These are phyloP conservation scores for Sphinx pinastri DNA, from an alignment of 2,888 invertebrate species.

Conservation along the genomic window DNA sequence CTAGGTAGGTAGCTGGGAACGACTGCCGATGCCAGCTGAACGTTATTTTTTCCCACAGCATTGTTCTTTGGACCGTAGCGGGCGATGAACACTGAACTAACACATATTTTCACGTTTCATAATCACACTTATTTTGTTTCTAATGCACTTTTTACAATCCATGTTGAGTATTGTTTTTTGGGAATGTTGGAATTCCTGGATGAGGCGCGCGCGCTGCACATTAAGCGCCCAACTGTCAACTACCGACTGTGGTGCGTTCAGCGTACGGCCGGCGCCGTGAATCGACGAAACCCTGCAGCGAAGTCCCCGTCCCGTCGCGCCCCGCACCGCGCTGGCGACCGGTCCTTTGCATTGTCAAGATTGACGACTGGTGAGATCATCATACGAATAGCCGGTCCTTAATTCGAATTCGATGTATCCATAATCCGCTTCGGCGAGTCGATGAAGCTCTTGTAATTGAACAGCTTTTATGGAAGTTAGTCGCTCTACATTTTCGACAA, in stretches of 20 bases:
- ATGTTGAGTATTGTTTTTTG: conserved; percentile 67
- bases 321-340: conserved; percentile 67
- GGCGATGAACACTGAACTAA: conserved; percentile 61
- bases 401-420: conserved; percentile 61
- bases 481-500: not conserved
- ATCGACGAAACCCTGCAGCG: conserved; percentile 75
- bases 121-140: conserved; percentile 49
- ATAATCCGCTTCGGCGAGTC: conserved; percentile 35
- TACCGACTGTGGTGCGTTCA: conserved; percentile 58
- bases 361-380: conserved; percentile 82
- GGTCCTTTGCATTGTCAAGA: conserved; percentile 82
- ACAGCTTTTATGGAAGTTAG: not conserved
- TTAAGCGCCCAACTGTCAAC: conserved; percentile 74
- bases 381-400: conserved; percentile 62
- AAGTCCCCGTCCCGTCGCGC: conserved; percentile 63
- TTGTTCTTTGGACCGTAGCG: conserved; percentile 82
- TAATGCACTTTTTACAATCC: conserved; percentile 54
- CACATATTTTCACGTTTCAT: conserved; percentile 61
- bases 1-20: conserved; percentile 82
- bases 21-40: conserved; percentile 83
- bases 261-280: conserved; percentile 52
- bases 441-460: not conserved
- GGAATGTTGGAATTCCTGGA: conserved; percentile 61
- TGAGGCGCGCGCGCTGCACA: conserved; percentile 78
- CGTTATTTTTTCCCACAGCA: conserved; percentile 86